These are phyloP conservation scores for Catostomus latipinnis DNA, from an alignment of 2,797 vertebrate genomes.

Conservation along the genomic window DNA sequence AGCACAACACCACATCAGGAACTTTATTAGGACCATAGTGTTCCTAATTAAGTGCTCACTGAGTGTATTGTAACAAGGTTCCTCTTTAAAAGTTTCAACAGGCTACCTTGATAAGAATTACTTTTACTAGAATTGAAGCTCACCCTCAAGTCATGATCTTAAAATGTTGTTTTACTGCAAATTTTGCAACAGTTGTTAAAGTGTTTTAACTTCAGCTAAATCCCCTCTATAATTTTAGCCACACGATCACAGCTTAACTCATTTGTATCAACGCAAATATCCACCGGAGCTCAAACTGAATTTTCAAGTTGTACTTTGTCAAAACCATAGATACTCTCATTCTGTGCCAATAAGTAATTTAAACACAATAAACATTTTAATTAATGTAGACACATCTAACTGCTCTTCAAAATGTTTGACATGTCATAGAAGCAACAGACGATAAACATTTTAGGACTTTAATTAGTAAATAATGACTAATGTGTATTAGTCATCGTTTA, in stretches of 20 bases:
- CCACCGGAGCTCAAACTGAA: constrained; percentile 11
- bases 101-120: too few relatives aligned
- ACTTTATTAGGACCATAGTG: too few relatives aligned
- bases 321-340: constrained; percentile 20
- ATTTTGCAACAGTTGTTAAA: not conserved
- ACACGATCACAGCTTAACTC: not conserved
- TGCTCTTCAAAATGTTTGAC: constrained; percentile 39
- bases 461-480: constrained; percentile 39
- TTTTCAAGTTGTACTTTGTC: constrained; percentile 27
- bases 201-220: constrained; percentile 8
- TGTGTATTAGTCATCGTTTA: constrained; percentile 45
- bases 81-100: too few relatives aligned
- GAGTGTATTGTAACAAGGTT: too few relatives aligned
- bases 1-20: too few relatives aligned
- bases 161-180: too few relatives aligned
- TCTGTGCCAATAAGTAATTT: constrained; percentile 30
- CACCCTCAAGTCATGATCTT: too few relatives aligned
- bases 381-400: constrained; percentile 23
- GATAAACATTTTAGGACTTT: constrained; percentile 43
- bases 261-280: constrained; percentile 12
- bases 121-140: too few relatives aligned
- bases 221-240: not conserved
- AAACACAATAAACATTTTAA: constrained; percentile 45
- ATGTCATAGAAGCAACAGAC: constrained; percentile 25
- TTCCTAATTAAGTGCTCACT: too few relatives aligned